Evolutionary conservation across 2,888 invertebrate genomes (phyloP).

Genomic region (Autographa gamma): DNA sequence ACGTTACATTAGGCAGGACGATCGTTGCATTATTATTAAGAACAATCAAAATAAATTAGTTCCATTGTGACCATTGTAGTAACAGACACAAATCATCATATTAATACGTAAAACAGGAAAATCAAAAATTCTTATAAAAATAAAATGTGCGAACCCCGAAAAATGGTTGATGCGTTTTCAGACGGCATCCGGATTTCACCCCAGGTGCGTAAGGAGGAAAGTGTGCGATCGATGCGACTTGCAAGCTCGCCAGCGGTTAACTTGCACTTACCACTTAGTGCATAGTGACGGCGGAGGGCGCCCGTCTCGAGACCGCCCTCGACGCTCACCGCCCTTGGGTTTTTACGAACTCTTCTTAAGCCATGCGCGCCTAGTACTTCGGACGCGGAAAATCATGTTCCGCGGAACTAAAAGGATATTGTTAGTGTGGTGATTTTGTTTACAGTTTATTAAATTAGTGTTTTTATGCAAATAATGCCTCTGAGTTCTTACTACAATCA

Average conservation of each 20-base stretch:
- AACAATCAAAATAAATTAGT: too few relatives aligned
- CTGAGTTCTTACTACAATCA: conserved; percentile 70
- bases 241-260: conserved; percentile 65
- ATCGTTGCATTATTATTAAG: too few relatives aligned
- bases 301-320: conserved; percentile 70
- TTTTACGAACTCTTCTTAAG: conserved; percentile 55
- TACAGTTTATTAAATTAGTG: conserved; percentile 17
- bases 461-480: conserved; percentile 56
- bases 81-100: background rate
- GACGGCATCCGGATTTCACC: conserved; percentile 45
- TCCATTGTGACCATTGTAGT: background rate
- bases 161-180: conserved; percentile 27
- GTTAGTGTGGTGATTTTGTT: conserved; percentile 31
- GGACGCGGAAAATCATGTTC: conserved; percentile 34
- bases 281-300: conserved; percentile 76
- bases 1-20: too few relatives aligned
- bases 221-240: conserved; percentile 79
- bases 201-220: conserved; percentile 69
- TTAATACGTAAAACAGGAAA: background rate
- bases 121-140: background rate
- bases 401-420: conserved; percentile 32
- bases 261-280: conserved; percentile 84
- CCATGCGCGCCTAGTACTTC: conserved; percentile 66
- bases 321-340: conserved; percentile 59
- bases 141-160: background rate